Base-by-base conservation (phyloP, 2,113 vertebrate species). In the Vulpes ferrilata region DNA sequence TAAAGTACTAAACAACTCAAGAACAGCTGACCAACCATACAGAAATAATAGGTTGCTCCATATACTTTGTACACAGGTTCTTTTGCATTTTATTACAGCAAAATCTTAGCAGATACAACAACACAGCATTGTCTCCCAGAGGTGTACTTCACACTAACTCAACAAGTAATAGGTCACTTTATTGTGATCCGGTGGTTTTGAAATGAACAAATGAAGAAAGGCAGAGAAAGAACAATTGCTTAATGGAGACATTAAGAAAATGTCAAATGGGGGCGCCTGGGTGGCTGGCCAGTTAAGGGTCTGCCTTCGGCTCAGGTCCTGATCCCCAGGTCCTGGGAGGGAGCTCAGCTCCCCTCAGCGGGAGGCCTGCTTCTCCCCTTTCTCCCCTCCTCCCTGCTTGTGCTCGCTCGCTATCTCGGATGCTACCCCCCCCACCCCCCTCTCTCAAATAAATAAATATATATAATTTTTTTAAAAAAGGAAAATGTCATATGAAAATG, bases 181-280 rank as follows among this genome's bases (percentile, higher is more conserved):
- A 74, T 19, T 65, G 16, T 51, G 69, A 76, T 53, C 17, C 0
- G 3, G 25, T n/a, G 1, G 5, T 62, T 96, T 96, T 78, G 30
- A 25, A 92, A 87, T 57, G 76, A 89, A 92, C 17, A 88, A 81
- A 69, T 57, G 25, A 95, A 27, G 11, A 0, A 88, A 32, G 1
- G 60, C 1, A 96, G 15, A 89, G 67, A 92, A 96, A 59, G 43
- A 89, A 88, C 9, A 62, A 80, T 27, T 86, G 17, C 71, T 87
- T 84, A 97, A 53, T 74, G 90, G 92, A 92, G n/a, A 19, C 25
- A 92, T 78, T 83, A 93, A 55, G 51, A 53, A 98, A 98, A 98
- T 96, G 27, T 15, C 27, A 96, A 15, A 51, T 23, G 62, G 43
- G 43, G 43, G 43, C 6, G 6, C 43, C 43, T 43, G 43, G 43